Evolutionary conservation across 2,888 invertebrate species (phyloP).

Genomic region (Lutraria lutraria): DNA sequence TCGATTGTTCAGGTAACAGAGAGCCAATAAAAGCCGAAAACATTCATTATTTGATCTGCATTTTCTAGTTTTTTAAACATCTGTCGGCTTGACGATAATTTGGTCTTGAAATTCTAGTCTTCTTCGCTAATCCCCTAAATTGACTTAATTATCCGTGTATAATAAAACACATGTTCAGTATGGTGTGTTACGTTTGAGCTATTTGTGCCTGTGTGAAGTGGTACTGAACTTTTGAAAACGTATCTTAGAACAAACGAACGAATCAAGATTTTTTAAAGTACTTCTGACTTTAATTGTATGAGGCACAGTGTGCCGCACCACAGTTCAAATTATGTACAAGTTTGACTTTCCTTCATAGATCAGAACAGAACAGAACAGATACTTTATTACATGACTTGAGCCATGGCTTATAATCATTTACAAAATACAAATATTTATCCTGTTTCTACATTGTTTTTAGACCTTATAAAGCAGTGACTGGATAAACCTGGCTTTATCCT

Average conservation of each 20-base stretch:
- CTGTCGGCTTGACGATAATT: not conserved
- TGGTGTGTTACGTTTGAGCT: not conserved
- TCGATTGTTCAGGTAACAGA: not conserved
- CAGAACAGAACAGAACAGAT: no score
- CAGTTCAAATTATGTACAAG: no score
- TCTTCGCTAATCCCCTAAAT: not conserved
- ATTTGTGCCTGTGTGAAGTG: not conserved
- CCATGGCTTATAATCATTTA: no score
- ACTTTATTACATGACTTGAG: no score
- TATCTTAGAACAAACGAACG: constrained; percentile 8
- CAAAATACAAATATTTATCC: no score
- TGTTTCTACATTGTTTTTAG: no score
- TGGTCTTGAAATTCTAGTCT: not conserved
- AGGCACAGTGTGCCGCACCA: not conserved
- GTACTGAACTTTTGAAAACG: not conserved
- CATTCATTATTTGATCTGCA: not conserved
- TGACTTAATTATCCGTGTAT: not conserved
- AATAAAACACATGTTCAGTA: constrained; percentile 19
- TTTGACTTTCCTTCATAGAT: no score
- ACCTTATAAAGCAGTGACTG: no score
- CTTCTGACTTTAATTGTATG: not conserved
- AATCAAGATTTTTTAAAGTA: not conserved
- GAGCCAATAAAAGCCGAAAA: not conserved
- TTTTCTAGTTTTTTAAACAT: constrained; percentile 1
- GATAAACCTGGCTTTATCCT: no score